phyloP scores from a whole-genome alignment of 2,113 vertebrate genomes.

The Hucho hucho region DNA sequence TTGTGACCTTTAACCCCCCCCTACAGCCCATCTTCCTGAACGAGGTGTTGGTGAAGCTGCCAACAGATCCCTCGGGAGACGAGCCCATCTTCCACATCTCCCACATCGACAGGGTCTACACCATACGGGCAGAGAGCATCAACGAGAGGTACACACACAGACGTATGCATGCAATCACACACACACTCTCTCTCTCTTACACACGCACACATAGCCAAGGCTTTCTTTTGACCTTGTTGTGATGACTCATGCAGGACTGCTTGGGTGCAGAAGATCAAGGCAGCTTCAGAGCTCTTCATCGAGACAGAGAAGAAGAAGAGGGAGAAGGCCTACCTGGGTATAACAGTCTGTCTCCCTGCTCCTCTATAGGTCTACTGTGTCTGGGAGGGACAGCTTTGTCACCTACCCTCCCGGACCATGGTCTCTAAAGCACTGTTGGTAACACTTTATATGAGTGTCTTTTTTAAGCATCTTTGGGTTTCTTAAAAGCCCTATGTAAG shows the following conservation, averaged over 20 bases:
- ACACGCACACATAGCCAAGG: slow-evolving; percentile 10
- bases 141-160: slow-evolving; percentile 79
- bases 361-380: not conserved
- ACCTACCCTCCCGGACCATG: no score
- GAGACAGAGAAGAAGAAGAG: slow-evolving; percentile 99
- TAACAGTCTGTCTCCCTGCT: not conserved
- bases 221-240: slow-evolving; percentile 5
- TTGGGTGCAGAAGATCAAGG: slow-evolving; percentile 99
- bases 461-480: no score
- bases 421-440: no score
- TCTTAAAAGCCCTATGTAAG: no score
- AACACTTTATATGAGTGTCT: no score
- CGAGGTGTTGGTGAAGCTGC: slow-evolving; percentile 95
- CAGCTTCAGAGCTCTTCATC: slow-evolving; percentile 97
- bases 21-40: slow-evolving; percentile 97
- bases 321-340: slow-evolving; percentile 96
- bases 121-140: slow-evolving; percentile 93
- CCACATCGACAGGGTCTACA: slow-evolving; percentile 97
- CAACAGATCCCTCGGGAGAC: slow-evolving; percentile 96
- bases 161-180: not conserved
- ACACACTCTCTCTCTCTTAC: slow-evolving; percentile 42
- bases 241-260: slow-evolving; percentile 81
- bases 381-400: not conserved
- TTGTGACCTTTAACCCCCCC: not conserved
- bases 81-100: slow-evolving; percentile 98